phyloP scores from a whole-genome alignment of 2,888 invertebrate species.

The Argyresthia albistria region DNA sequence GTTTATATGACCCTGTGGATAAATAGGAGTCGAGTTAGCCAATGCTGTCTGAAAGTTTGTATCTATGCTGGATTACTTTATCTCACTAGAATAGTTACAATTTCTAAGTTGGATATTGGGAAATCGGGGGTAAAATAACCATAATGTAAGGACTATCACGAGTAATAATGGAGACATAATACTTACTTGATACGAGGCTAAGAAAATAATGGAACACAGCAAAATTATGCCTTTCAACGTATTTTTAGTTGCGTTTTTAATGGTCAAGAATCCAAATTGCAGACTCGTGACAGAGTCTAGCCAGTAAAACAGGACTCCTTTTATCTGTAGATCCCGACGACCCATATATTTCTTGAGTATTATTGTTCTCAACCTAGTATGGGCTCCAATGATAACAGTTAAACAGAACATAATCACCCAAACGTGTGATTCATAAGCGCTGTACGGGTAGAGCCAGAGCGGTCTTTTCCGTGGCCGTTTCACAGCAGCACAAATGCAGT shows the following conservation, averaged over 20 bases:
- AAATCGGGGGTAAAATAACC: neutral
- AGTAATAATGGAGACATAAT: neutral
- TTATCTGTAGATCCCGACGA: conserved; percentile 2
- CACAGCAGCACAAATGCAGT: conserved; percentile 29
- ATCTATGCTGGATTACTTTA: too few relatives aligned
- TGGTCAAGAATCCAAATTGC: conserved; percentile 24
- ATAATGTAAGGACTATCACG: neutral
- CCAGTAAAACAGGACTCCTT: conserved; percentile 11
- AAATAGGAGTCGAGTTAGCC: too few relatives aligned
- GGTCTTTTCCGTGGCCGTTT: conserved; percentile 21
- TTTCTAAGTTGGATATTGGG: neutral
- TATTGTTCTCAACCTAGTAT: conserved; percentile 22
- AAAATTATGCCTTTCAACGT: conserved; percentile 25
- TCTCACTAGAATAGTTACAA: neutral
- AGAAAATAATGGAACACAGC: conserved; percentile 23
- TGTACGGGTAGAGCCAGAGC: conserved; percentile 27
- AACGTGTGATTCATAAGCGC: conserved; percentile 10
- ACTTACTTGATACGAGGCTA: conserved; percentile 32
- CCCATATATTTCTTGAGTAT: conserved; percentile 7
- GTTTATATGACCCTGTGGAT: conserved; percentile 30
- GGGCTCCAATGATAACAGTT: conserved; percentile 15
- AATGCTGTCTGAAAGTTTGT: too few relatives aligned
- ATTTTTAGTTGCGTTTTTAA: conserved; percentile 15
- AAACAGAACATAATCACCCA: conserved; percentile 13
- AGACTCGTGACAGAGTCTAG: conserved; percentile 17